Percentiles rank a stretch among this genome's conserved stretches.
These are phyloP conservation scores for Notoglanidium macrostoma DNA, from an alignment of 2,797 vertebrate species.

Conservation along the genomic window DNA sequence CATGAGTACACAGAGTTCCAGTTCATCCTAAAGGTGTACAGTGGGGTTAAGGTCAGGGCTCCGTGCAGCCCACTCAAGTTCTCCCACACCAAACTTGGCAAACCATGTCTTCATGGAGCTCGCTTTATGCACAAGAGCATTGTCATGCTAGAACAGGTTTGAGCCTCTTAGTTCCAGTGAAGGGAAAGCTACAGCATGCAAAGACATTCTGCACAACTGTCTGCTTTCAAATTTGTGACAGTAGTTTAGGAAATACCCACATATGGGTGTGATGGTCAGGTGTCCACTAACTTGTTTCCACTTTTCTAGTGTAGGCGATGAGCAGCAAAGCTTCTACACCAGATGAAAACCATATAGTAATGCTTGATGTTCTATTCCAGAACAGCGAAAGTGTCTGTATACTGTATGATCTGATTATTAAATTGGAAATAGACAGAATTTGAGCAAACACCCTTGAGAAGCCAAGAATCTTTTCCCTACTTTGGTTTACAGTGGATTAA, in stretches of 20 bases:
- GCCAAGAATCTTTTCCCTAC: slow-evolving; percentile 5
- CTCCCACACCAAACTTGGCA: neutral
- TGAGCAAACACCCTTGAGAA: neutral
- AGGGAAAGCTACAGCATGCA: neutral
- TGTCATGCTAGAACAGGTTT: too few relatives aligned
- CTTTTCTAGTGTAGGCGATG: neutral
- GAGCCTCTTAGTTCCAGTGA: neutral
- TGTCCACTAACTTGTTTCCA: neutral
- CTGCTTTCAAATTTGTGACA: too few relatives aligned
- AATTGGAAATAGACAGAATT: neutral
- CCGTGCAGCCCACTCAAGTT: neutral
- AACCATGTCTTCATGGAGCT: neutral
- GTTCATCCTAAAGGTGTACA: neutral
- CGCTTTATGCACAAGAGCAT: neutral
- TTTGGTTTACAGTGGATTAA: slow-evolving; percentile 42
- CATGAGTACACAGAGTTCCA: neutral
- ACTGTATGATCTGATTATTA: neutral
- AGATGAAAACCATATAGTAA: neutral
- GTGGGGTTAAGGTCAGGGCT: neutral
- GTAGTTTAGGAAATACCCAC: neutral
- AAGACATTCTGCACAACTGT: too few relatives aligned
- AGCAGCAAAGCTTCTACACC: neutral
- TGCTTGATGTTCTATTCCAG: neutral
- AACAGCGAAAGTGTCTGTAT: neutral
- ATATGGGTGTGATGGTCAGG: neutral